These are phyloP conservation scores for Mycteria americana DNA, from an alignment of 2,797 vertebrate species.

Conservation along the genomic window DNA sequence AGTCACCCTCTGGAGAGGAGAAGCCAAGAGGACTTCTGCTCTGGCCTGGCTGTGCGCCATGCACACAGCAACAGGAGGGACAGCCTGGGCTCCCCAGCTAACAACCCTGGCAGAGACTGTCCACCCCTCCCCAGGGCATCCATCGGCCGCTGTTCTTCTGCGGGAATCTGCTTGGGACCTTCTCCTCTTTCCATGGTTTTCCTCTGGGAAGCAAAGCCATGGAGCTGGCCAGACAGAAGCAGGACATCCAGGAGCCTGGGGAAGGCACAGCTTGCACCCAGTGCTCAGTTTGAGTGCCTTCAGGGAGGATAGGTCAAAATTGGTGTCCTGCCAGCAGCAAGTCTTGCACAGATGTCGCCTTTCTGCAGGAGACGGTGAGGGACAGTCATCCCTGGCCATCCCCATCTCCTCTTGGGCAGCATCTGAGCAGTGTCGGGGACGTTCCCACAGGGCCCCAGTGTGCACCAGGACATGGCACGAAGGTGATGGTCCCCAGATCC, in stretches of 20 bases:
- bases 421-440: neutral
- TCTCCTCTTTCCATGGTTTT: neutral
- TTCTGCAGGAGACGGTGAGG: neutral
- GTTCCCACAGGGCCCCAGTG: neutral
- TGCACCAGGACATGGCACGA: neutral
- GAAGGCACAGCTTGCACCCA: neutral
- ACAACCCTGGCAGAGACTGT: neutral
- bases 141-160: accelerated
- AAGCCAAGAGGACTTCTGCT: neutral
- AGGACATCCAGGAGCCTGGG: neutral
- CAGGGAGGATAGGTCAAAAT: neutral
- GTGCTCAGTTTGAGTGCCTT: neutral
- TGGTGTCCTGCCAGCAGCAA: neutral
- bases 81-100: neutral
- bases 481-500: neutral
- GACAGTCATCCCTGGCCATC: accelerated
- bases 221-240: neutral
- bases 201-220: neutral
- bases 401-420: neutral
- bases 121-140: neutral
- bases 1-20: neutral
- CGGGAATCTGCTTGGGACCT: neutral
- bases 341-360: neutral
- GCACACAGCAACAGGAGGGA: accelerated
- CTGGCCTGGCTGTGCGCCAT: neutral